These are phyloP conservation scores for Cossypha caffra DNA, from an alignment of 2,797 vertebrate genomes.

Conservation along the genomic window DNA sequence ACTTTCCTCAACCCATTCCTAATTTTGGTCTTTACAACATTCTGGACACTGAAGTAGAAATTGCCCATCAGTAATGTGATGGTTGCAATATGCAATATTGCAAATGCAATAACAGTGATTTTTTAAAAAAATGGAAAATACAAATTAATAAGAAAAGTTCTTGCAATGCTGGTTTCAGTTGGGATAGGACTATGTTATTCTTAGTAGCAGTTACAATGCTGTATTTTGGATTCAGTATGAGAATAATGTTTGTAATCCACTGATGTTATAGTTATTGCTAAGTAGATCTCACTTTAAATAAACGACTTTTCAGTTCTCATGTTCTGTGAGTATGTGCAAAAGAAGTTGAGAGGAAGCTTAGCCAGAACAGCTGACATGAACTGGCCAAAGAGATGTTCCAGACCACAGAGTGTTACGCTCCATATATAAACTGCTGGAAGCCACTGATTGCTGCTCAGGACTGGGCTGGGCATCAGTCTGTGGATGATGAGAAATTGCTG, in stretches of 20 bases:
- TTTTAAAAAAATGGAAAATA: background rate
- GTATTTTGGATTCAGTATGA: background rate
- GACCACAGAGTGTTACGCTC: accelerated
- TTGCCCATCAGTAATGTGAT: background rate
- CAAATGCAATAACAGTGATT: background rate
- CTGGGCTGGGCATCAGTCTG: background rate
- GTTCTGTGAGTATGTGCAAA: background rate
- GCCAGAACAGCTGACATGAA: background rate
- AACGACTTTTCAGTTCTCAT: background rate
- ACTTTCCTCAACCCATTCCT: background rate
- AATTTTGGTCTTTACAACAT: background rate
- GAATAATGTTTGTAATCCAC: background rate
- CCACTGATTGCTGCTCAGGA: background rate
- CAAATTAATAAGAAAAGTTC: background rate
- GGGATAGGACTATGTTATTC: background rate
- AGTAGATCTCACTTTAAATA: background rate
- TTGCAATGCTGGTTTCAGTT: background rate
- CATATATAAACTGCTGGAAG: background rate
- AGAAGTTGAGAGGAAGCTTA: background rate
- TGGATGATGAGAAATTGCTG: background rate
- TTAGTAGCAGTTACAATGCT: background rate
- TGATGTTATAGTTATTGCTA: background rate
- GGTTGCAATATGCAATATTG: no score
- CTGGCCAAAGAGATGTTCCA: background rate
- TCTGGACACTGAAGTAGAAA: background rate